Base-by-base conservation (phyloP, 2,888 invertebrate species). In the Ethmia dodecea region DNA sequence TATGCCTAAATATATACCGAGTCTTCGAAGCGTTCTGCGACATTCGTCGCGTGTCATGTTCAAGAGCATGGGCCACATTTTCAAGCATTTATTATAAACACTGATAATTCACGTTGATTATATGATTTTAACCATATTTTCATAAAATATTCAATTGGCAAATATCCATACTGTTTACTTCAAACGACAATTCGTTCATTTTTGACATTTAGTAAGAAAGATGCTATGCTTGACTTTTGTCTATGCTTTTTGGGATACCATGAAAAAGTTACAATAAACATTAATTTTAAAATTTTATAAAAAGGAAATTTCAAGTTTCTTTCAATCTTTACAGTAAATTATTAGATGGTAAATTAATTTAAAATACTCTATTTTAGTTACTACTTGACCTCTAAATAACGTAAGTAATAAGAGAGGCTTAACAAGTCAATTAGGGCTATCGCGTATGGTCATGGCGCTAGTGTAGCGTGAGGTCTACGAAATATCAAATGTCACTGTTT, bases 1-100 rank as follows among this genome's bases (percentile, higher is more conserved):
- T 55, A 71, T 68, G 67, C 78, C 81, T 78, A 79, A 79, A 78
- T 78, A 72, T 83, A 83, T 89, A 95, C 95, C 95, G 67, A 96
- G 90, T 87, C 93, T 92, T 65, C 97, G 90, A 68, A 97, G 90
- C 86, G 92, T 91, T 67, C 94, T 91, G 77, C 93, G 92, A 79
- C 95, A 96, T 80, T 97, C 96, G 81, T 96, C 95, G 71, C 92
- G 91, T 59, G 93, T 92, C 91, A 95, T 91, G 86, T 96, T 94
- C 55, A 93, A 86, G 47, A 92, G 87, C 78, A 90, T 84, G 48
- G 94, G 94, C 92, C 86, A 86, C 86, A 87, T 87, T 61, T 71
- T 83, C 46, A 61, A 52, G 54, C 47, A 58, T 62, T 65, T 60
- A 44, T 58, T 55, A 55, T 63, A 40, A 61, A 65, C 72, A 72